Evolutionary conservation across 2,888 invertebrate genomes (phyloP).

Genomic region (Platycheirus albimanus): DNA sequence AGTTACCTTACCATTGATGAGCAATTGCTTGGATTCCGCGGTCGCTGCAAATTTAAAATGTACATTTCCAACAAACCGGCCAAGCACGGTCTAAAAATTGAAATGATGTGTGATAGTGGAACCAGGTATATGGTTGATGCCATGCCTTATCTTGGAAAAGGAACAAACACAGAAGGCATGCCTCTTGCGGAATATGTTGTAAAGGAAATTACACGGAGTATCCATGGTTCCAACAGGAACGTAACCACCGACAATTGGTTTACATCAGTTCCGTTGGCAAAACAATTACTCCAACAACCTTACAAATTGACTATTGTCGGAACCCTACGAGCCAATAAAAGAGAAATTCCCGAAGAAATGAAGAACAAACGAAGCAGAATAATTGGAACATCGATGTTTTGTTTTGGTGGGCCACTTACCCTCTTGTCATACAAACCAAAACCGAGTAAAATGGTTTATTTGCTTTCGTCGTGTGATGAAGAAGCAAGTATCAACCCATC

Average conservation of each 20-base stretch:
- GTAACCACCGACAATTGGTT: conserved; percentile 79
- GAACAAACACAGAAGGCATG: conserved; percentile 30
- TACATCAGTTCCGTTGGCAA: conserved; percentile 77
- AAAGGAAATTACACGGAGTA: conserved; percentile 55
- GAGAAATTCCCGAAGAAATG: conserved; percentile 42
- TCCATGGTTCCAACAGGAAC: conserved; percentile 53
- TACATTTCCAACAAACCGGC: conserved; percentile 49
- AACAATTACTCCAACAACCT: conserved; percentile 76
- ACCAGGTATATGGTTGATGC: conserved; percentile 62
- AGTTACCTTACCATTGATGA: conserved; percentile 66
- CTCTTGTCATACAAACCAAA: conserved; percentile 56
- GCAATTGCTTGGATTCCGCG: conserved; percentile 48
- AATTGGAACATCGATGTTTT: conserved; percentile 54
- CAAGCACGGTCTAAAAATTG: conserved; percentile 53
- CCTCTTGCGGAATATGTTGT: conserved; percentile 59
- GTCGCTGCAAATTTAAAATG: conserved; percentile 45
- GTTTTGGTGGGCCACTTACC: conserved; percentile 30
- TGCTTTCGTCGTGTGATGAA: conserved; percentile 63
- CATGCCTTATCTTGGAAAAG: conserved; percentile 56
- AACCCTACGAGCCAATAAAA: conserved; percentile 74
- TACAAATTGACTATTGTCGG: conserved; percentile 71
- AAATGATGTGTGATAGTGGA: conserved; percentile 56
- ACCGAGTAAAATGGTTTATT: conserved; percentile 51
- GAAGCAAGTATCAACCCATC: conserved; percentile 22
- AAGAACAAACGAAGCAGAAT: conserved; percentile 8